Conservation (phyloP, 2,797 vertebrate genomes). For the Paratrypauchen microcephalus region DNA sequence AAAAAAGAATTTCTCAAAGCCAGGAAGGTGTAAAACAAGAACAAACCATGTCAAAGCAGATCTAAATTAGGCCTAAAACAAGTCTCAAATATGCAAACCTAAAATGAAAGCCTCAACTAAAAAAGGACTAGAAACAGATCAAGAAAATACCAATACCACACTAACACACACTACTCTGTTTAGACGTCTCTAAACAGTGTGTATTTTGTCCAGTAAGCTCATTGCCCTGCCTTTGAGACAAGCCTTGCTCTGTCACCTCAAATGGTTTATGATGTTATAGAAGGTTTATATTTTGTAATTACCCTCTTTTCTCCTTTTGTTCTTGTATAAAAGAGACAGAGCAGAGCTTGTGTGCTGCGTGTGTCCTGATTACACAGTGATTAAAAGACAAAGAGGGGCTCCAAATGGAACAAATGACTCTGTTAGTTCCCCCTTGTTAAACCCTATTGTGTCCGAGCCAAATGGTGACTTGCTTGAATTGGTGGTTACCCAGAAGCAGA, state of each 20-base stretch:
- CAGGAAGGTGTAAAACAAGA: not conserved
- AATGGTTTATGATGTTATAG: constrained; percentile 6
- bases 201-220: not conserved
- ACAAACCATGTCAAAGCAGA: not conserved
- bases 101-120: not conserved
- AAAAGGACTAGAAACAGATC: not conserved
- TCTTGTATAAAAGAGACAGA: constrained; percentile 5
- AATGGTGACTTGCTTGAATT: constrained; percentile 40
- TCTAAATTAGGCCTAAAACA: not conserved
- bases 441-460: constrained; percentile 47
- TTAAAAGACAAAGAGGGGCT: constrained; percentile 52
- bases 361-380: constrained; percentile 44
- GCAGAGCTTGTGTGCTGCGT: not conserved
- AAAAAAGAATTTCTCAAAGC: not conserved
- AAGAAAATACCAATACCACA: no score
- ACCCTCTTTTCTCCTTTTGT: not conserved
- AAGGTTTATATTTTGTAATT: constrained; percentile 1
- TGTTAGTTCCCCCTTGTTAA: constrained; percentile 58
- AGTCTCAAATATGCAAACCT: not conserved
- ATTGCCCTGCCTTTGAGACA: not conserved
- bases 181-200: not conserved
- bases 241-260: not conserved
- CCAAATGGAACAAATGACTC: constrained; percentile 47
- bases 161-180: not conserved
- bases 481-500: not conserved